Evolutionary conservation across 1,140 invertebrate species (phyloP), one percentile per base, ranked within the genome.

Genomic region (Helicoverpa zea): DNA sequence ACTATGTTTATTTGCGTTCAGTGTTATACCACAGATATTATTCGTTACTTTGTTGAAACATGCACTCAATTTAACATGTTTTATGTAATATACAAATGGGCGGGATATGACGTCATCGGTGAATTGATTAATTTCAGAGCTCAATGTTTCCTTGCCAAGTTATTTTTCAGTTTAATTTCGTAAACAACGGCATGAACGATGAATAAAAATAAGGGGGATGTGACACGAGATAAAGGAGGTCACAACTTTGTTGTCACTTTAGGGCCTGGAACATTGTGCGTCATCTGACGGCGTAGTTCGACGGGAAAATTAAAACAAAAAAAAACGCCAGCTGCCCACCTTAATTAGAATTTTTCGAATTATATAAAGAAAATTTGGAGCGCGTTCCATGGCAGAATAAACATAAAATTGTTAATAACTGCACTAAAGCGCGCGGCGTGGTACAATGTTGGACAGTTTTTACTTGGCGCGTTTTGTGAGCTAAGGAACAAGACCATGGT

Each of bases 271-370:
- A 89, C 90, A 87, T 89, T 88, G 89, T 89, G 85, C 90, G 90
- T 88, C 91, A 93, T 90, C 91, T 91, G 92, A 88, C 89, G 88
- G 81, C 89, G 88, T 83, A 88, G 88, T 94, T 91, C 89, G 88
- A 85, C 82, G 89, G 83, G 87, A 83, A 94, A 93, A 94, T 93
- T 94, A 92, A 93, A 94, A 93, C 83, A 93, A 90, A 90, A 83
- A 86, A 86, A 82, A 89, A 90, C 93, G 92, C 88, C 89, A 92
- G 93, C 81, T 72, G 84, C 79, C 81, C 49, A 61, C 84, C 89
- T 90, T 93, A 94, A 93, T 93, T 93, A 94, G 90, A 93, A 92
- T 93, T 92, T 93, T 91, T 87, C 85, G 91, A 92, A 93, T 94
- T 90, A 88, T 84, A 87, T 82, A 83, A 81, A 59, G 70, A 79